Evolutionary conservation across 2,888 invertebrate genomes (phyloP), one percentile per base, ranked within the genome.

Genomic region (Microchrysa polita): DNA sequence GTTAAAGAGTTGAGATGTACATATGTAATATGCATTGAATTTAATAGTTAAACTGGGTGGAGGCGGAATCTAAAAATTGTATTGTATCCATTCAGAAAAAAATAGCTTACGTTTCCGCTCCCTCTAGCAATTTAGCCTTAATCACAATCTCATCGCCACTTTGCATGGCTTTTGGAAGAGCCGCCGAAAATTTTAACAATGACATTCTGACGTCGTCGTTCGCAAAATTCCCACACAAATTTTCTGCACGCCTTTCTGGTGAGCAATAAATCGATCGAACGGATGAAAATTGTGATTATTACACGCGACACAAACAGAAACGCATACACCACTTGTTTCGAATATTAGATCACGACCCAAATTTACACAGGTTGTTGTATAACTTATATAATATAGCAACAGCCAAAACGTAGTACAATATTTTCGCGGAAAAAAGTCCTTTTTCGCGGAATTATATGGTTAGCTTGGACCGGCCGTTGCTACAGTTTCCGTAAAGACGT

Each of bases 51-150:
- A n/a, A n/a, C n/a, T n/a, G n/a, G n/a, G n/a, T n/a, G n/a, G n/a
- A n/a, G n/a, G n/a, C n/a, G n/a, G n/a, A n/a, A n/a, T n/a, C n/a
- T n/a, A n/a, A n/a, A n/a, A n/a, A n/a, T n/a, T n/a, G n/a, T n/a
- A n/a, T n/a, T n/a, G n/a, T n/a, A n/a, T n/a, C n/a, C n/a, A n/a
- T n/a, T n/a, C n/a, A n/a, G n/a, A n/a, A n/a, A n/a, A n/a, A n/a
- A n/a, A 34, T 7, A 23, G 82, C 84, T 83, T 80, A 84, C 84
- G 83, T 80, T 74, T 80, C 75, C 27, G 83, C 81, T 60, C 79
- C 73, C 23, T 79, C 77, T 57, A 75, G 77, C 22, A 83, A 75
- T 67, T 77, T 79, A 67, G 83, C 84, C 75, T 79, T 81, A 23
- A 84, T 77, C 23, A 79, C 72, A 44, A 84, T 72, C 75, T 81